phyloP scores from a whole-genome alignment of 2,797 vertebrate species.

The Tenualosa thibaudeaui region DNA sequence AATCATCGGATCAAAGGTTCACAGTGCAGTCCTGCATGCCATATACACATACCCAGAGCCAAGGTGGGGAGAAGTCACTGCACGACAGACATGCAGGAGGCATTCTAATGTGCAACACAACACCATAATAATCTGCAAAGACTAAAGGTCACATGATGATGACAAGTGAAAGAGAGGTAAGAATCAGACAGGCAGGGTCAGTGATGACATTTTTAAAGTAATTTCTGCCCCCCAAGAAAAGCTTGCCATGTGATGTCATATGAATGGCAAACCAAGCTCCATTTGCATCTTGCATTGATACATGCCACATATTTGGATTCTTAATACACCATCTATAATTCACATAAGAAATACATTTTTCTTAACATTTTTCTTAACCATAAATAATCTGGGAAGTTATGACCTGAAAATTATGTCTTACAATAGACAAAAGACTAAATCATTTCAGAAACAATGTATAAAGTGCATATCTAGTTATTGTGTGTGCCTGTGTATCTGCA shows the following conservation, averaged over 20 bases:
- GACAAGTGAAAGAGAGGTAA: conserved; percentile 4
- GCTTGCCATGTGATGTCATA: not conserved
- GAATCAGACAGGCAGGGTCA: conserved; percentile 5
- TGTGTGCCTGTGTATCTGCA: not conserved
- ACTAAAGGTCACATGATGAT: conserved; percentile 16
- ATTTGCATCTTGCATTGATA: not conserved
- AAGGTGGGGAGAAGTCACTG: not conserved
- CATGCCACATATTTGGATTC: not conserved
- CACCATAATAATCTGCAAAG: not conserved
- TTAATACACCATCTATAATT: not conserved
- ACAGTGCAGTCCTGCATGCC: not conserved
- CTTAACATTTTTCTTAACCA: too few relatives aligned
- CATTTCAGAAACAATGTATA: too few relatives aligned
- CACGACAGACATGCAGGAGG: not conserved
- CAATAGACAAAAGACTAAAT: not conserved
- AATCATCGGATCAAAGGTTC: conserved; percentile 35
- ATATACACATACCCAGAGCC: not conserved
- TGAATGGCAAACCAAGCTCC: not conserved
- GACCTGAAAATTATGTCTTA: not conserved
- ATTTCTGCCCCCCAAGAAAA: not conserved
- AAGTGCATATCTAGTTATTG: not conserved
- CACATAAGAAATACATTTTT: too few relatives aligned
- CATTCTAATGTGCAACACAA: conserved; percentile 25
- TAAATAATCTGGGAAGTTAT: too few relatives aligned
- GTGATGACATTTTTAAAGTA: conserved; percentile 3